These are phyloP conservation scores for Microcebus lehilahytsara DNA, from an alignment of 2,113 vertebrate genomes.

Conservation along the genomic window DNA sequence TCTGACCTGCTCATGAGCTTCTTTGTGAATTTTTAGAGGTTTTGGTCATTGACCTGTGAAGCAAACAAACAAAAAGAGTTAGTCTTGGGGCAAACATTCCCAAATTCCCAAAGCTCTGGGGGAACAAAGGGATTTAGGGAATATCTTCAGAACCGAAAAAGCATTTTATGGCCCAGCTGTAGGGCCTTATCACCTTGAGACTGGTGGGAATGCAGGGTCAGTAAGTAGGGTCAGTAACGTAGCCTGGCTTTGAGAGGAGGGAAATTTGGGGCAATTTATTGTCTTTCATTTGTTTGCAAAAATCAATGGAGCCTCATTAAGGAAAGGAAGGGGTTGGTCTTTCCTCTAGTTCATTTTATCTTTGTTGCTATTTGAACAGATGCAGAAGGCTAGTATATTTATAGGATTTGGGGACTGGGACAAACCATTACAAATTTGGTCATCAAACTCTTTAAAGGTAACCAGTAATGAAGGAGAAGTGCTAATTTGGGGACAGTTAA, in stretches of 20 bases:
- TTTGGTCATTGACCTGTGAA: conserved; percentile 52
- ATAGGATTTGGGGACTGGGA: conserved; percentile 71
- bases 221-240: conserved; percentile 64
- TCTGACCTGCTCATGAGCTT: background rate
- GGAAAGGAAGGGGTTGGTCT: conserved; percentile 73
- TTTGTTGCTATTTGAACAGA: conserved; percentile 82
- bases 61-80: conserved; percentile 42
- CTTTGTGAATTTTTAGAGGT: conserved; percentile 17
- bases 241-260: conserved; percentile 56
- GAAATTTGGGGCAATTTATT: conserved; percentile 73
- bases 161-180: conserved; percentile 77
- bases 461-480: conserved; percentile 48
- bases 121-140: conserved; percentile 55
- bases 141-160: conserved; percentile 47
- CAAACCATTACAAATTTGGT: conserved; percentile 74
- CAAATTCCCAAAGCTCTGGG: background rate
- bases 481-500: background rate
- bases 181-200: conserved; percentile 60
- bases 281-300: conserved; percentile 81
- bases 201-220: conserved; percentile 68
- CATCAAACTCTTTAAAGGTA: conserved; percentile 74
- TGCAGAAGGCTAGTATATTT: conserved; percentile 69
- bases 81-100: background rate
- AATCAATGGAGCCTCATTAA: conserved; percentile 78
- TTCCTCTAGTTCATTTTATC: conserved; percentile 74